phyloP scores from a whole-genome alignment of 2,113 vertebrate genomes.

The Percina caprodes region DNA sequence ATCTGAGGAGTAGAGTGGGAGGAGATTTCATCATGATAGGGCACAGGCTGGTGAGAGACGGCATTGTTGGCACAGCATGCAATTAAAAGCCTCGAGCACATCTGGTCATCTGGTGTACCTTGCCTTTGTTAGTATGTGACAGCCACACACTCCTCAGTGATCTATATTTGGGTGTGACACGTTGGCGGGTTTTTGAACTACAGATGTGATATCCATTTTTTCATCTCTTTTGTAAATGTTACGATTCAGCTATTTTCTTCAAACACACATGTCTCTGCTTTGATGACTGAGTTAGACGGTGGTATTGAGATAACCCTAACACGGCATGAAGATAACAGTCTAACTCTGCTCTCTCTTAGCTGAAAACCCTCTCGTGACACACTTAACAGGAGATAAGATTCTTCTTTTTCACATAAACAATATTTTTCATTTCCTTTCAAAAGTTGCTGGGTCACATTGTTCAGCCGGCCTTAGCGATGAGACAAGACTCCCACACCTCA shows the following conservation, averaged over 20 bases:
- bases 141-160: constrained; percentile 10
- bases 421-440: constrained; percentile 16
- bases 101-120: constrained; percentile 59
- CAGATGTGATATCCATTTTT: constrained; percentile 12
- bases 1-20: constrained; percentile 64
- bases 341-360: constrained; percentile 14
- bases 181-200: neutral
- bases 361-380: constrained; percentile 53
- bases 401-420: constrained; percentile 3
- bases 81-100: constrained; percentile 50
- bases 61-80: constrained; percentile 55
- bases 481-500: constrained; percentile 33
- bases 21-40: constrained; percentile 62
- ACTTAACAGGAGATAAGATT: constrained; percentile 41
- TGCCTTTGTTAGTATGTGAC: constrained; percentile 37
- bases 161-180: neutral
- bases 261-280: constrained; percentile 21
- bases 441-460: constrained; percentile 36
- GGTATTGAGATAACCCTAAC: constrained; percentile 55
- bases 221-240: constrained; percentile 6
- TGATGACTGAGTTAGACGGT: constrained; percentile 28
- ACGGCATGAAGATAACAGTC: constrained; percentile 44
- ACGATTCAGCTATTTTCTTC: constrained; percentile 29
- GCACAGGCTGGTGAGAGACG: constrained; percentile 54
- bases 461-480: constrained; percentile 11